phyloP scores from a whole-genome alignment of 2,888 invertebrate genomes.

The Dolichomitus sp. region DNA sequence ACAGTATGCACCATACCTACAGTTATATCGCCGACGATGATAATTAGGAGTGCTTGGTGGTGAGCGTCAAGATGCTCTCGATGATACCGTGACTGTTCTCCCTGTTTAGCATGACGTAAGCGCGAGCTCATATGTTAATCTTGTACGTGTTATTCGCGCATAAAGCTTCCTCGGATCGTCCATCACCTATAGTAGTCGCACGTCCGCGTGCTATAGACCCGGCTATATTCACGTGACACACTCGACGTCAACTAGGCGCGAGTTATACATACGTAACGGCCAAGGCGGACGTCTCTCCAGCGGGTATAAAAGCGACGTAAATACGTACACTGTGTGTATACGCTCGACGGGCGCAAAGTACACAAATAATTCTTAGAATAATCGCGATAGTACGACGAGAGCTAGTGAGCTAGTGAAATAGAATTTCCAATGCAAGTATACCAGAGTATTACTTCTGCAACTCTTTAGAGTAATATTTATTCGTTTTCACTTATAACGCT shows the following conservation, averaged over 20 bases:
- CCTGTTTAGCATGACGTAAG: conserved; percentile 72
- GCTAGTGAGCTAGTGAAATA: conserved; percentile 9
- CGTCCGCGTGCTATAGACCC: conserved; percentile 4
- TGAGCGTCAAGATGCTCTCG: conserved; percentile 74
- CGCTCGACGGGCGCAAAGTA: conserved; percentile 26
- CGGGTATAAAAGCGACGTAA: conserved; percentile 44
- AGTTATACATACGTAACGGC: conserved; percentile 49
- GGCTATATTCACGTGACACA: conserved; percentile 40
- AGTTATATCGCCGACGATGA: conserved; percentile 54
- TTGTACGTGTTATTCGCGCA: conserved; percentile 59
- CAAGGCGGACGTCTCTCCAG: conserved; percentile 38
- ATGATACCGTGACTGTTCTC: conserved; percentile 71
- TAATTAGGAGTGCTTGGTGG: conserved; percentile 56
- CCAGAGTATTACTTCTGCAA: not conserved
- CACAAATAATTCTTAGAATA: conserved; percentile 56
- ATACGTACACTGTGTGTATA: conserved; percentile 23
- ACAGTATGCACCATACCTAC: conserved; percentile 43
- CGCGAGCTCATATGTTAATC: conserved; percentile 70
- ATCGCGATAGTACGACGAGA: conserved; percentile 35
- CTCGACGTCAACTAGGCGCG: conserved; percentile 58
- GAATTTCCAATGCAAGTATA: conserved; percentile 31
- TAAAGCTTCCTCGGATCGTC: conserved; percentile 54
- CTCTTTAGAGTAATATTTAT: not conserved
- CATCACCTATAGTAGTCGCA: conserved; percentile 54
- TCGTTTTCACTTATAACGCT: not conserved